Conservation (phyloP, 2,888 invertebrate genomes). For the Liposcelis brunnea region DNA sequence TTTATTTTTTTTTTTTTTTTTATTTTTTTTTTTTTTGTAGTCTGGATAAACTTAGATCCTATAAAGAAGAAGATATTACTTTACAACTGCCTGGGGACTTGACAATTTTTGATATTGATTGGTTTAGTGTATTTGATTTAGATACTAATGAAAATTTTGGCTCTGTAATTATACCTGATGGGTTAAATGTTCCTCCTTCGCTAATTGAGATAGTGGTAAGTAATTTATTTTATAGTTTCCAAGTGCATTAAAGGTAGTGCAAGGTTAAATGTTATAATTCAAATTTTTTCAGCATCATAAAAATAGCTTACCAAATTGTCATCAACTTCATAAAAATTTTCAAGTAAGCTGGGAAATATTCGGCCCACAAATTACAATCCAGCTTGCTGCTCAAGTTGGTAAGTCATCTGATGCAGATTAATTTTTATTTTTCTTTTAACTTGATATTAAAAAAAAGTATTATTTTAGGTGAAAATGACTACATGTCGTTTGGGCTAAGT, state of each 20-base stretch:
- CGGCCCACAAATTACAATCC: slow-evolving; percentile 70
- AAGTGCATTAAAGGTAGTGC: not conserved
- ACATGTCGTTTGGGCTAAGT: slow-evolving; percentile 79
- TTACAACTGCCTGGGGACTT: slow-evolving; percentile 64
- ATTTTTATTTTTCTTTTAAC: slow-evolving; percentile 1
- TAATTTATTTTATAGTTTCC: slow-evolving; percentile 12
- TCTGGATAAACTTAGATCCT: slow-evolving; percentile 57
- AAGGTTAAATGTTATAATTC: too few relatives aligned
- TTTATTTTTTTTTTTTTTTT: not conserved
- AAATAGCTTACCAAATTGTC: slow-evolving; percentile 59
- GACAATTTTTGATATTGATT: slow-evolving; percentile 64
- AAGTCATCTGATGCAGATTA: slow-evolving; percentile 15
- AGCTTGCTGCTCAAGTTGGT: slow-evolving; percentile 59
- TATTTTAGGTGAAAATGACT: slow-evolving; percentile 41
- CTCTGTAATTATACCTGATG: slow-evolving; percentile 59
- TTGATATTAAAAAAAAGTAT: slow-evolving; percentile 4
- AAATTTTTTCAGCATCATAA: slow-evolving; percentile 37
- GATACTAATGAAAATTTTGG: slow-evolving; percentile 48
- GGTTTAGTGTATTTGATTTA: slow-evolving; percentile 66
- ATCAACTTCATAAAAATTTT: slow-evolving; percentile 65
- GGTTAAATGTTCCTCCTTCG: slow-evolving; percentile 76
- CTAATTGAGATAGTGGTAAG: slow-evolving; percentile 36
- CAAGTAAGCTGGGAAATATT: slow-evolving; percentile 84
- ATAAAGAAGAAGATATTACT: slow-evolving; percentile 52
- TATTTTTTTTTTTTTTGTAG: slow-evolving; percentile 28